Percentiles rank a stretch among this genome's conserved stretches.
These are phyloP conservation scores for Alosa sapidissima DNA, from an alignment of 2,797 vertebrate species.

Conservation along the genomic window DNA sequence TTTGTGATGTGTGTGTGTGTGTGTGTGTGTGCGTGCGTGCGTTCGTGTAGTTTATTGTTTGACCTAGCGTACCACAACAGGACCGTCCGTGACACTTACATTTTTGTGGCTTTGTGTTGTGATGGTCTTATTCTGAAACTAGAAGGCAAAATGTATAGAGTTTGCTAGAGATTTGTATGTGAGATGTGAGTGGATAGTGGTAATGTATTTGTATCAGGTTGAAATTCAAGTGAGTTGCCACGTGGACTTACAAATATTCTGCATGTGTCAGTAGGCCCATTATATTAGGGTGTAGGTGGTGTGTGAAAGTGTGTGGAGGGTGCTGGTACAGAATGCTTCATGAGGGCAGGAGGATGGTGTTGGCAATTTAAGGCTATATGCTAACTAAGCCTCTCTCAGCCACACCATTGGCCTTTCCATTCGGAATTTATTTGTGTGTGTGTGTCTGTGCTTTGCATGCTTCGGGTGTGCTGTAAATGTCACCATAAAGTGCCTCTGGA, in stretches of 20 bases:
- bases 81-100: too few relatives aligned
- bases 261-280: constrained; percentile 17
- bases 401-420: constrained; percentile 41
- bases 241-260: background rate
- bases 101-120: background rate
- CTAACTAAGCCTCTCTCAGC: constrained; percentile 39
- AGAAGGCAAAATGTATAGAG: background rate
- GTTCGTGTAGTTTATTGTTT: too few relatives aligned
- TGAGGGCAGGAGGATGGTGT: constrained; percentile 34
- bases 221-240: background rate
- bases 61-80: too few relatives aligned
- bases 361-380: constrained; percentile 37
- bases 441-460: constrained; percentile 6
- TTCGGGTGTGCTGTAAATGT: constrained; percentile 50
- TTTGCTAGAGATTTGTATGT: background rate
- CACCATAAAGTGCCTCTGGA: constrained; percentile 56
- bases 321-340: constrained; percentile 15
- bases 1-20: background rate
- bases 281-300: background rate
- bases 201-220: background rate
- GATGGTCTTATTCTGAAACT: background rate
- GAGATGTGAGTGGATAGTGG: too few relatives aligned
- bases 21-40: background rate
- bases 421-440: background rate
- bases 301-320: background rate